Percentiles rank a stretch among this genome's conserved stretches.
Evolutionary conservation across 2,888 invertebrate genomes (phyloP).

Genomic region (Ennomos fuscantarius): DNA sequence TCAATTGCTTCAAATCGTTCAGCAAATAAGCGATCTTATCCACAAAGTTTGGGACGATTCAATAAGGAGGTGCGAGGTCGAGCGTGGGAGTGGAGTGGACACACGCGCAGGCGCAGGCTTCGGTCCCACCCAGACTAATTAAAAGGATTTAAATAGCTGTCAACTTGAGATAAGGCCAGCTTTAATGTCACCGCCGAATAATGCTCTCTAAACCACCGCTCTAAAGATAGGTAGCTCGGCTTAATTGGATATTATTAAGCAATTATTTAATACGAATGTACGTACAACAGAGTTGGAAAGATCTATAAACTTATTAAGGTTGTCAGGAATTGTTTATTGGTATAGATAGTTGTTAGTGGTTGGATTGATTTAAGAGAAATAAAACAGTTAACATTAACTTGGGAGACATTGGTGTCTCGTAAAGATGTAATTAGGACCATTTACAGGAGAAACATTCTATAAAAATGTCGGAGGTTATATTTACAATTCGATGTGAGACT

Average conservation of each 20-base stretch:
- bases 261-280: slow-evolving; percentile 24
- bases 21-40: slow-evolving; percentile 38
- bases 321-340: slow-evolving; percentile 10
- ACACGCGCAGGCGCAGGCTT: slow-evolving; percentile 44
- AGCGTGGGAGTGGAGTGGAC: slow-evolving; percentile 60
- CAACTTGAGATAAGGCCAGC: slow-evolving; percentile 73
- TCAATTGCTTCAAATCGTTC: not conserved
- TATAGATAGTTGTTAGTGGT: slow-evolving; percentile 24
- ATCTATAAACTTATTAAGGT: not conserved
- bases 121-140: slow-evolving; percentile 67
- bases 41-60: slow-evolving; percentile 42
- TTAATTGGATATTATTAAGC: slow-evolving; percentile 32
- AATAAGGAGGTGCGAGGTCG: slow-evolving; percentile 47
- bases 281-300: slow-evolving; percentile 30
- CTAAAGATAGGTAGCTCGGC: slow-evolving; percentile 23
- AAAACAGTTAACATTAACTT: slow-evolving; percentile 33
- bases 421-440: slow-evolving; percentile 38
- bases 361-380: slow-evolving; percentile 31
- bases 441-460: slow-evolving; percentile 19
- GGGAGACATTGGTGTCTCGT: slow-evolving; percentile 33
- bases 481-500: slow-evolving; percentile 8
- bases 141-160: slow-evolving; percentile 85
- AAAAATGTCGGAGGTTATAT: slow-evolving; percentile 23
- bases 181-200: slow-evolving; percentile 66
- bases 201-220: slow-evolving; percentile 9